These are phyloP conservation scores for Brachionichthys hirsutus DNA, from an alignment of 2,113 vertebrate genomes.

Conservation along the genomic window DNA sequence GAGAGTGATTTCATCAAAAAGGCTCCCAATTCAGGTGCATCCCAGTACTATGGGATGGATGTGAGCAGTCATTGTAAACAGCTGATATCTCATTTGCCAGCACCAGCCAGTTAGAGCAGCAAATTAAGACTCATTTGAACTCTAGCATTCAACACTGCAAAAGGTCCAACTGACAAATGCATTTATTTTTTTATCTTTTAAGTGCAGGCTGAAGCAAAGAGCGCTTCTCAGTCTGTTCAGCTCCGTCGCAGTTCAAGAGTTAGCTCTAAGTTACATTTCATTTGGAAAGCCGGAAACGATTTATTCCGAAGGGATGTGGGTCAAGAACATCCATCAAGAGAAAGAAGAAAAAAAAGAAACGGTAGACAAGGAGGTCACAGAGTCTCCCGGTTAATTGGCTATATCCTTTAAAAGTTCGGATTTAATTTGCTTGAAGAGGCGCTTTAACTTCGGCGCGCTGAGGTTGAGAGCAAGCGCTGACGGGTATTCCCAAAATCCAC, in stretches of 20 bases:
- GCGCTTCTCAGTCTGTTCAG: neutral
- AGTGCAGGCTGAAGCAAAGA: neutral
- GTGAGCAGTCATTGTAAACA: no score
- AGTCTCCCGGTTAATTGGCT: constrained; percentile 1
- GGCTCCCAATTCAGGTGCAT: no score
- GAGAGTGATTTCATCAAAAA: no score
- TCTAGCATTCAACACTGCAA: no score
- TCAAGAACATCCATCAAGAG: constrained; percentile 6
- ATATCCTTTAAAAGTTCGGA: constrained; percentile 1
- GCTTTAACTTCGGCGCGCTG: neutral
- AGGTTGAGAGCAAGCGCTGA: neutral
- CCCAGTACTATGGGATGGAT: no score
- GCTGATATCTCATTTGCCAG: no score
- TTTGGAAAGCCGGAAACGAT: constrained; percentile 22
- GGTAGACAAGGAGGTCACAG: neutral
- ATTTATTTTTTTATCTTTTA: no score
- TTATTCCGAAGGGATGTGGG: constrained; percentile 22
- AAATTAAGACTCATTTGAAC: no score
- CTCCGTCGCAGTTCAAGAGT: constrained; percentile 6
- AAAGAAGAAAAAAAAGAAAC: neutral
- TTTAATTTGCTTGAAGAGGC: constrained; percentile 7
- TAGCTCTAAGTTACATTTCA: constrained; percentile 25
- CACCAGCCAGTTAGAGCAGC: no score
- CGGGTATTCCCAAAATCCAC: neutral
- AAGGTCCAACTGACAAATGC: no score